Evolutionary conservation across 1,140 invertebrate genomes (phyloP), one percentile per base, ranked within the genome.

Genomic region (Drosophila santomea): DNA sequence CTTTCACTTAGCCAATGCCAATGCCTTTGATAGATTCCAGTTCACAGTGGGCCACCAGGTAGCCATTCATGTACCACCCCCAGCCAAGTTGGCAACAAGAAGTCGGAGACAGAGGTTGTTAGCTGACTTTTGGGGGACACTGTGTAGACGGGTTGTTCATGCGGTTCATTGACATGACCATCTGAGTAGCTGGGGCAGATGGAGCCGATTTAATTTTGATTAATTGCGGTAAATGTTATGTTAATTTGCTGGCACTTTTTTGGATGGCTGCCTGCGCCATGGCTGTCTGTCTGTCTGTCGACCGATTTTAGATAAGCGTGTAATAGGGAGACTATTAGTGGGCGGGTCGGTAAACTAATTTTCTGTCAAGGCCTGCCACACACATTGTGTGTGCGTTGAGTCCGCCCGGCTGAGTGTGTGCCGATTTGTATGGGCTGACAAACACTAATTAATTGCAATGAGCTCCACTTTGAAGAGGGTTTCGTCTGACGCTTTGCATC

Each of bases 201-300:
- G 44, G 14, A 6, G 35, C 28, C 41, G 39, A 62, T 43, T 74
- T 54, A 47, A 78, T 58, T 78, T 83, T 89, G 84, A 88, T 88
- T 89, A 88, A 88, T 89, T 83, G 75, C 76, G 82, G 74, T 67
- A 75, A 88, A 78, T 86, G 68, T 67, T 86, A 81, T 81, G 81
- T 72, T 86, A 88, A 88, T 88, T 86, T 86, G 79, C 51, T 73
- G 50, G 52, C 60, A 73, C 55, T 78, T 83, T 83, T 82, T 77
- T 77, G 63, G 41, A n/a, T 62, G 62, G 5, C 35, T 75, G 69
- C 23, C 50, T n/a, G 48, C 43, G 14, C 61, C 52, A 17, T 17
- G 17, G 17, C 17, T 17, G 20, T 20, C 20, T 20, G 54, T 5
- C 15, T 45, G 43, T 39, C 54, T 51, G 48, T 51, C 62, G 66